Conservation (phyloP, 2,888 invertebrate species). For the Chrysotoxum bicinctum region DNA sequence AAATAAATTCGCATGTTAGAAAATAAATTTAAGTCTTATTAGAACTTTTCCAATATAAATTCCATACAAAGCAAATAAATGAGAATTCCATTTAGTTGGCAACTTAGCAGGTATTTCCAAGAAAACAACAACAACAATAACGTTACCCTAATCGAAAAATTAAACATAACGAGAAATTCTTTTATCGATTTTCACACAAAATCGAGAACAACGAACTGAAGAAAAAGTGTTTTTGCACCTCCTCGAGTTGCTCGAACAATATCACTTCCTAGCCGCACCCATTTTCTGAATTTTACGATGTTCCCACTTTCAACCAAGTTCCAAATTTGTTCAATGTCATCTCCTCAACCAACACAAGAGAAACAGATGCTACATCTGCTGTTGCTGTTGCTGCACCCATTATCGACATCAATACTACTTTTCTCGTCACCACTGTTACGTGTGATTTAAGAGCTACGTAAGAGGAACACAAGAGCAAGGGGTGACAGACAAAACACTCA, state of each 20-base stretch:
- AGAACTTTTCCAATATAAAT: too few relatives aligned
- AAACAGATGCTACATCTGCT: constrained; percentile 23
- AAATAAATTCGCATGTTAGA: too few relatives aligned
- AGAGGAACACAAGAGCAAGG: background rate
- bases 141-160: background rate
- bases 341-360: background rate
- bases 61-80: background rate
- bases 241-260: background rate
- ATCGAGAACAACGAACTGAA: background rate
- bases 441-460: constrained; percentile 29
- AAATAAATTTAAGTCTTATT: too few relatives aligned
- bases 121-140: background rate
- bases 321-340: constrained; percentile 43
- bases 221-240: constrained; percentile 2
- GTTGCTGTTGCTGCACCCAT: constrained; percentile 65
- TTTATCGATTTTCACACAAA: constrained; percentile 21
- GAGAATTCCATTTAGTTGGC: background rate
- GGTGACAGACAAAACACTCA: constrained; percentile 53
- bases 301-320: constrained; percentile 7
- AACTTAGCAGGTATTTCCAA: background rate
- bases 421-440: constrained; percentile 54
- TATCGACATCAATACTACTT: constrained; percentile 49
- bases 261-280: constrained; percentile 24
- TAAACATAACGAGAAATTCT: background rate
- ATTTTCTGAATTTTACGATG: constrained; percentile 10